phyloP scores from a whole-genome alignment of 1,140 invertebrate species.

The Habropoda laboriosa region DNA sequence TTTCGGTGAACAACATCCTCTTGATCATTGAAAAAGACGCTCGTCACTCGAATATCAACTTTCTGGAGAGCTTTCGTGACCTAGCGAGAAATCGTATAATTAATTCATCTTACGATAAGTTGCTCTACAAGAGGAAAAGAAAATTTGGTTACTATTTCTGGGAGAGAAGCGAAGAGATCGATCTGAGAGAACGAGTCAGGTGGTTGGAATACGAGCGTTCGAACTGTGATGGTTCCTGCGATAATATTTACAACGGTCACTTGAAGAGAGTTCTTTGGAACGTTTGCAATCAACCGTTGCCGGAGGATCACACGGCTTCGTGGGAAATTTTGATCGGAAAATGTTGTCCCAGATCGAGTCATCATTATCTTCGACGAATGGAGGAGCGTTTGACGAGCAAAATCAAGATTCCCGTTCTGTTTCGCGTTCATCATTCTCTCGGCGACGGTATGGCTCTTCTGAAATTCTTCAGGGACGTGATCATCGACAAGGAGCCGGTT shows the following conservation, averaged over 20 bases:
- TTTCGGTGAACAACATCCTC: constrained; percentile 80
- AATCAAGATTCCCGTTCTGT: constrained; percentile 77
- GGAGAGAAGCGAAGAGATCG: constrained; percentile 73
- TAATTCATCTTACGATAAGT: constrained; percentile 69
- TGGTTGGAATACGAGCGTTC: constrained; percentile 72
- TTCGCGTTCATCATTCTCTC: constrained; percentile 82
- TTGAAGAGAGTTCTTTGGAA: constrained; percentile 76
- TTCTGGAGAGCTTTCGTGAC: constrained; percentile 59
- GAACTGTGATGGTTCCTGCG: constrained; percentile 63
- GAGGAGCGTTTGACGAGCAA: constrained; percentile 25
- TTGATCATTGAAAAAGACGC: constrained; percentile 77
- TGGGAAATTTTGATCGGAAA: constrained; percentile 82
- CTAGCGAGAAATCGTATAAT: constrained; percentile 62
- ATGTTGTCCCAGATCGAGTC: constrained; percentile 54
- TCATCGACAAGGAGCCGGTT: constrained; percentile 70
- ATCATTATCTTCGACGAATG: constrained; percentile 22
- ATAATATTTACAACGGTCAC: constrained; percentile 58
- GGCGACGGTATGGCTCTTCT: constrained; percentile 82
- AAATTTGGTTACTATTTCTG: constrained; percentile 82
- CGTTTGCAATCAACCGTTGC: constrained; percentile 76
- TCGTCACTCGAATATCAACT: constrained; percentile 46
- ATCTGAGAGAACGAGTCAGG: constrained; percentile 75
- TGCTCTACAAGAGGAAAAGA: constrained; percentile 78
- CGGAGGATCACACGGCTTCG: constrained; percentile 76
- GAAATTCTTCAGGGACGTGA: constrained; percentile 78